Base-by-base conservation (phyloP, 2,113 vertebrate genomes). In the Scomber colias region DNA sequence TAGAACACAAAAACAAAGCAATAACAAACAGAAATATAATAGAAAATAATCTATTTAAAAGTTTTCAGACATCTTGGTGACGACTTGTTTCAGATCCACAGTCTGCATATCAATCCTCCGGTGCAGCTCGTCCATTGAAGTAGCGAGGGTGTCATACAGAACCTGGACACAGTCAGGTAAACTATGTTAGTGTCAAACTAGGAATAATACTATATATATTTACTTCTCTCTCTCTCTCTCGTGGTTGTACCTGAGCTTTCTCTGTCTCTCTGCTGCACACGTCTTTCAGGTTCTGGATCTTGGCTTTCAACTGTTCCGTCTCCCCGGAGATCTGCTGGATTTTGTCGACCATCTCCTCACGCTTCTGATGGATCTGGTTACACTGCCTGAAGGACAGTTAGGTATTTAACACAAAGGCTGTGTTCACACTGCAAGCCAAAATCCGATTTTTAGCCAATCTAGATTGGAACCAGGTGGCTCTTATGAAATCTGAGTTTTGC, bases 321-420 rank as follows among this genome's bases (percentile, higher is more conserved):
- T 95, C 92, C 10, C 62, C 65, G 7, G 69, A 86, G 51, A 93
- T 90, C 73, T 91, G 90, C n/a, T 93, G 82, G 55, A 95, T 95
- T 64, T 86, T 86, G 16, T 93, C 91, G 0, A 90, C 94, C 74
- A 94, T 92, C 59, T 95, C 93, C 57, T 95, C 93, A 0, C 94
- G 91, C 68, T 95, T 96, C 61, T 94, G 90, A 11, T 94, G 91
- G 59, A 95, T 92, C 64, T 95, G 91, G 82, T 94, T 88, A 59
- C 89, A 96, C 73, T 95, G 84, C 57, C 95, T 96, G 81, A 1
- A 73, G 12, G 49, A 75, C 27, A 13, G 56, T n/a, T 16, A 15
- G 3, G 30, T 21, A 44, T 60, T 5, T 12, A 11, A 66, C 5
- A 17, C 45, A 65, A 13, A 21, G 21, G 1, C 21, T 21, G 21